phyloP scores from a whole-genome alignment of 2,888 invertebrate genomes.

The Stictocephala bisonia region DNA sequence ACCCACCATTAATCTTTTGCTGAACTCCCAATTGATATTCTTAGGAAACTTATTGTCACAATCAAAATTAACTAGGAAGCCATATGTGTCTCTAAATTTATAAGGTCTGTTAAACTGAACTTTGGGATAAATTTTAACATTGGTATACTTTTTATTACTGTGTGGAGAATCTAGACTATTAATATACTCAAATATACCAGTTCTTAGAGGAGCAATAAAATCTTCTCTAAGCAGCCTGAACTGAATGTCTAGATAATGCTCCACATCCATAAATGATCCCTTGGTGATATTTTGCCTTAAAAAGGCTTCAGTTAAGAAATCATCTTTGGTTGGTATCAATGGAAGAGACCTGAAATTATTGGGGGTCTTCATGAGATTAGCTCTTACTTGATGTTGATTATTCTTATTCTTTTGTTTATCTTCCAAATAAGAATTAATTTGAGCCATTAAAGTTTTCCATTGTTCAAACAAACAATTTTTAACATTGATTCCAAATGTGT shows the following conservation, averaged over 20 bases:
- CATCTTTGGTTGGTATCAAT: conserved; percentile 68
- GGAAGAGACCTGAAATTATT: conserved; percentile 68
- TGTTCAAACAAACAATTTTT: conserved; percentile 20
- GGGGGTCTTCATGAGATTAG: conserved; percentile 61
- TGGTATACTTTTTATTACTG: conserved; percentile 61
- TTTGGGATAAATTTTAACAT: conserved; percentile 67
- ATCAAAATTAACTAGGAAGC: conserved; percentile 20
- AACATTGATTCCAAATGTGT: not conserved
- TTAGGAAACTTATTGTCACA: conserved; percentile 7
- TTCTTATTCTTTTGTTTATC: not conserved
- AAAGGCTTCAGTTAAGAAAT: conserved; percentile 65
- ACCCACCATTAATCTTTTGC: conserved; percentile 76
- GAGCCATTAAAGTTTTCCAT: not conserved
- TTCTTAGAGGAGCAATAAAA: conserved; percentile 77
- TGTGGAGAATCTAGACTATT: not conserved
- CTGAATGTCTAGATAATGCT: conserved; percentile 82
- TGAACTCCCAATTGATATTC: conserved; percentile 65
- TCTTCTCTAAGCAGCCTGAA: conserved; percentile 84
- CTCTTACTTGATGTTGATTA: not conserved
- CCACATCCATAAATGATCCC: conserved; percentile 73
- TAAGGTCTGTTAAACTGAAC: conserved; percentile 59
- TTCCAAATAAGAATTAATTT: conserved; percentile 6
- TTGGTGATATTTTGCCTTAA: conserved; percentile 71
- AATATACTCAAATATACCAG: conserved; percentile 65
- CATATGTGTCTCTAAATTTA: conserved; percentile 14